A percentile compares a stretch with the other conserved stretches of the same genome.
Evolutionary conservation across 2,888 invertebrate genomes (phyloP).

Genomic region (Drosophila macrospina): DNA sequence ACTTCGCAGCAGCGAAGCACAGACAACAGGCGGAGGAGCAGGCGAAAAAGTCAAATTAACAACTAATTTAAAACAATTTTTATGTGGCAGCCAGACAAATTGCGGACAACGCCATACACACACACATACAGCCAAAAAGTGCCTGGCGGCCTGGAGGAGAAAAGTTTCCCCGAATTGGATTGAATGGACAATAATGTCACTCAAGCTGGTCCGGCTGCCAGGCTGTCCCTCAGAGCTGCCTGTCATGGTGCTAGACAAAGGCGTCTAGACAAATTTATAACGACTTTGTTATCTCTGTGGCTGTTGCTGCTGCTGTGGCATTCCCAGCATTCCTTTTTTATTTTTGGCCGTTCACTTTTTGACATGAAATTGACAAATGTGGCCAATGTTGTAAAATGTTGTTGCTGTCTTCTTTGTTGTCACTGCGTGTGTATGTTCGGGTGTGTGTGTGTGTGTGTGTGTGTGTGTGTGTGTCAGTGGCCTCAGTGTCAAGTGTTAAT

Average conservation of each 20-base stretch:
- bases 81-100: constrained; percentile 67
- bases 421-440: too few relatives aligned
- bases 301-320: constrained; percentile 25
- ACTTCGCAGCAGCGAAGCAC: constrained; percentile 8
- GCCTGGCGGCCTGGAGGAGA: constrained; percentile 5
- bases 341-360: constrained; percentile 58
- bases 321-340: constrained; percentile 48
- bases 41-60: constrained; percentile 62
- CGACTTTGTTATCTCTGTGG: constrained; percentile 51
- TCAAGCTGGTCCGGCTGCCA: constrained; percentile 35
- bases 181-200: constrained; percentile 67
- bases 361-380: constrained; percentile 73
- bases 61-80: constrained; percentile 74
- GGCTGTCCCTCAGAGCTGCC: constrained; percentile 19
- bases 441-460: constrained; percentile 13
- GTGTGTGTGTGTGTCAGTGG: constrained; percentile 27
- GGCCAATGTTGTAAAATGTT: constrained; percentile 37
- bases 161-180: constrained; percentile 47
- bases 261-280: constrained; percentile 77
- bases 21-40: constrained; percentile 11
- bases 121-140: neutral
- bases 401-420: constrained; percentile 8
- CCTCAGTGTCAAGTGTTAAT: constrained; percentile 68
- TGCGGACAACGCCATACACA: constrained; percentile 21
- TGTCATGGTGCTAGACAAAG: constrained; percentile 65